These are phyloP conservation scores for Cyphomyrus plagiostoma DNA, from an alignment of 2,113 vertebrate genomes.

Conservation along the genomic window DNA sequence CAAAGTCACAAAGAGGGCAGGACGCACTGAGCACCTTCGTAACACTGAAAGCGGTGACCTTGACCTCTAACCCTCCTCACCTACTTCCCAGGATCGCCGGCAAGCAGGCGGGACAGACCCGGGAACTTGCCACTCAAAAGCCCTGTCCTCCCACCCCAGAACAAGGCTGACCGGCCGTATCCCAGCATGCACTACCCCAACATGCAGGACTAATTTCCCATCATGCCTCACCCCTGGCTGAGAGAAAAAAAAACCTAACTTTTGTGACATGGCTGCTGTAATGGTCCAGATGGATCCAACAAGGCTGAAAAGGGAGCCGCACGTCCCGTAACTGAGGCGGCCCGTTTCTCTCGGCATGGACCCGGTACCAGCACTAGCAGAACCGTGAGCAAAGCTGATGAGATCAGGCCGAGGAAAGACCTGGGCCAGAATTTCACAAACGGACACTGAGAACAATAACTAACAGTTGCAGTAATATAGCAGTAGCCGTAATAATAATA, in stretches of 20 bases:
- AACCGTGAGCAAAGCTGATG: background rate
- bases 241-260: background rate
- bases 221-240: background rate
- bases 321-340: background rate
- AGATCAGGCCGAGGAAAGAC: background rate
- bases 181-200: background rate
- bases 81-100: background rate
- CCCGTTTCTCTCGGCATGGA: background rate
- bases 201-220: background rate
- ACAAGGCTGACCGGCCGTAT: background rate
- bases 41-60: background rate
- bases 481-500: background rate
- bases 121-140: background rate
- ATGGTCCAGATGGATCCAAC: background rate
- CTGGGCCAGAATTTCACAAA: slow-evolving; percentile 17
- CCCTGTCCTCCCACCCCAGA: background rate
- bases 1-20: background rate
- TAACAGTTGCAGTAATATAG: slow-evolving; percentile 22
- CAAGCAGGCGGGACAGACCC: background rate
- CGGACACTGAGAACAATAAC: background rate
- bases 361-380: background rate
- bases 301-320: background rate
- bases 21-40: background rate
- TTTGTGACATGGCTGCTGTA: background rate
- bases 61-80: background rate